Evolutionary conservation across 2,888 invertebrate species (phyloP), one percentile per base, ranked within the genome.

Genomic region (Cheiracanthium punctorium): DNA sequence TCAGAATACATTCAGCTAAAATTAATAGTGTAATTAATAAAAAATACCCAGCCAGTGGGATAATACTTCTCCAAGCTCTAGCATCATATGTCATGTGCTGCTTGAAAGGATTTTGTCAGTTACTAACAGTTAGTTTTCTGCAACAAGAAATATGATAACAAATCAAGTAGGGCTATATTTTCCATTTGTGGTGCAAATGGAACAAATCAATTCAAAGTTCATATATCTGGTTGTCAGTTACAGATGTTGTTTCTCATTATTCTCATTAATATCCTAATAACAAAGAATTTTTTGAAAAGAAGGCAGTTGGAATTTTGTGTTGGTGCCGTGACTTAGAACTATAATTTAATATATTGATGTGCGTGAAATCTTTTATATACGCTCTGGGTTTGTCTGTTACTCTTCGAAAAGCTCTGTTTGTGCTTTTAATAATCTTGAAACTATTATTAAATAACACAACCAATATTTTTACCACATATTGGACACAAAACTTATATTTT

Each of bases 231-330:
- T 24, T 58, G 58, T 58, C 58, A 58, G 1, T 24, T 24, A 24
- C 58, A 58, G 24, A 58, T 24, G 58, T 58, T 58, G 58, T 17
- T 58, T 58, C 58, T 58, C 58, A 58, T 58, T 58, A 58, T 58
- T 7, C 24, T 58, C 58, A 24, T 20, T 58, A 58, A 58, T 58
- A 58, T 24, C 24, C 58, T 58, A 58, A 58, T 58, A 24, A 4
- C 12, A 17, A 58, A 17, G 14, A 17, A 17, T 24, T 17, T 24
- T 58, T 24, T 24, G 58, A 12, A 24, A 24, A 24, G 20, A 58
- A 24, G 24, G 24, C 24, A 24, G 4, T 58, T 24, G 17, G 10
- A 17, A 2, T 48, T 17, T 48, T 17, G 20, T 24, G 24, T 4
- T 24, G 7, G 20, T 24, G 5, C 7, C 58, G 58, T 58, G 58